phyloP scores from a whole-genome alignment of 2,797 vertebrate genomes.

The Pipistrellus pipistrellus region DNA sequence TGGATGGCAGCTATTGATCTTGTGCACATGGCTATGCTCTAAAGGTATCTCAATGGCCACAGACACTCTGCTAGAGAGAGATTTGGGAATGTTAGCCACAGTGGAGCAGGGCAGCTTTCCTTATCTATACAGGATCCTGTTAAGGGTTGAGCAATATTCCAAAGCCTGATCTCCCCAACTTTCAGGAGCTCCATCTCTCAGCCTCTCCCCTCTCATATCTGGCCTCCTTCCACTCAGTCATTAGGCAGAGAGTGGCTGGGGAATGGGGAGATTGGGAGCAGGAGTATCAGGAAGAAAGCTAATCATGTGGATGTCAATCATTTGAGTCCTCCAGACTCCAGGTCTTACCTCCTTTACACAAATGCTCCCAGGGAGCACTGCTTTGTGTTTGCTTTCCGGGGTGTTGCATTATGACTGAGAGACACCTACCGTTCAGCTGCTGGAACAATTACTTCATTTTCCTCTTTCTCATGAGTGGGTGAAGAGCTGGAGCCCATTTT shows the following conservation, averaged over 20 bases:
- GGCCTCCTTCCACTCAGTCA: neutral
- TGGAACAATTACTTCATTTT: neutral
- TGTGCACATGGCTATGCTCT: neutral
- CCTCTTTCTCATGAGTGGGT: neutral
- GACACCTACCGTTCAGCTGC: neutral
- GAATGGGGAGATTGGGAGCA: neutral
- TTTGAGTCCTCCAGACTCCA: neutral
- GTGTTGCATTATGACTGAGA: neutral
- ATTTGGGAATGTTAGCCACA: neutral
- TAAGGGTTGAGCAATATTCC: neutral
- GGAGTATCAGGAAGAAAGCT: neutral
- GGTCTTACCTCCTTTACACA: neutral
- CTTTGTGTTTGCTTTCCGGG: neutral
- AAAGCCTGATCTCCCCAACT: neutral
- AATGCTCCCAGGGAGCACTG: neutral
- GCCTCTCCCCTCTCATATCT: neutral
- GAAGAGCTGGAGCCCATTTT: neutral
- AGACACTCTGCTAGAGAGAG: neutral
- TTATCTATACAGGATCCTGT: neutral
- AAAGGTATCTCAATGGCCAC: neutral
- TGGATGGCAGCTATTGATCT: neutral
- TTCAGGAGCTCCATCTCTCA: neutral
- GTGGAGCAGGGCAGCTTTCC: neutral
- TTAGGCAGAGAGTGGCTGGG: neutral
- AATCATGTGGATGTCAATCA: neutral